phyloP scores from a whole-genome alignment of 2,797 vertebrate genomes.

The Luscinia luscinia region DNA sequence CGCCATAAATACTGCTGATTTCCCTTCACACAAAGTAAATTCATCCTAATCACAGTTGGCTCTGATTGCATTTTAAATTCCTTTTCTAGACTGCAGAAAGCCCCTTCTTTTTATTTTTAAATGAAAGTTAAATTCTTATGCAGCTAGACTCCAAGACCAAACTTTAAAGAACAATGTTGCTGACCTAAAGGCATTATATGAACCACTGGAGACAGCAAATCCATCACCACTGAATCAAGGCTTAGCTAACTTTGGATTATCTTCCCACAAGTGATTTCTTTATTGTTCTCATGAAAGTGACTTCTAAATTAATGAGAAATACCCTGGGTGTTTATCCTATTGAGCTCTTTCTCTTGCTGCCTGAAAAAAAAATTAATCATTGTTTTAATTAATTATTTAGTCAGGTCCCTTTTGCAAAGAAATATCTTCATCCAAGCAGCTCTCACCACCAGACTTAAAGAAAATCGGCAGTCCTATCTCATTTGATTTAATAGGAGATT shows the following conservation, averaged over 20 bases:
- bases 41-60: neutral
- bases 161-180: neutral
- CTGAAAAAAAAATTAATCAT: slow-evolving; percentile 32
- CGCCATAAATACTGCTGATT: neutral
- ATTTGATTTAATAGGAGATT: slow-evolving; percentile 53
- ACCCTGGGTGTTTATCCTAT: slow-evolving; percentile 25
- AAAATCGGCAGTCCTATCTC: neutral
- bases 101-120: neutral
- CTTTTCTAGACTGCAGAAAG: neutral
- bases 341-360: neutral
- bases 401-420: slow-evolving; percentile 16
- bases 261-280: slow-evolving; percentile 41
- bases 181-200: slow-evolving; percentile 24
- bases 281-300: slow-evolving; percentile 48
- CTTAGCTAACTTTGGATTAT: neutral
- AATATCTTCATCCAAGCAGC: neutral
- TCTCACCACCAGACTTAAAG: neutral
- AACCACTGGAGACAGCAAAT: slow-evolving; percentile 11
- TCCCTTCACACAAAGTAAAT: neutral
- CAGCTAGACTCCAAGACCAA: neutral
- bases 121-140: neutral
- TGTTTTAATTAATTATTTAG: slow-evolving; percentile 59
- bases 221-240: neutral
- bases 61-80: neutral
- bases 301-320: slow-evolving; percentile 58